Evolutionary conservation across 1,140 invertebrate species (phyloP).

Genomic region (Goniozus legneri): DNA sequence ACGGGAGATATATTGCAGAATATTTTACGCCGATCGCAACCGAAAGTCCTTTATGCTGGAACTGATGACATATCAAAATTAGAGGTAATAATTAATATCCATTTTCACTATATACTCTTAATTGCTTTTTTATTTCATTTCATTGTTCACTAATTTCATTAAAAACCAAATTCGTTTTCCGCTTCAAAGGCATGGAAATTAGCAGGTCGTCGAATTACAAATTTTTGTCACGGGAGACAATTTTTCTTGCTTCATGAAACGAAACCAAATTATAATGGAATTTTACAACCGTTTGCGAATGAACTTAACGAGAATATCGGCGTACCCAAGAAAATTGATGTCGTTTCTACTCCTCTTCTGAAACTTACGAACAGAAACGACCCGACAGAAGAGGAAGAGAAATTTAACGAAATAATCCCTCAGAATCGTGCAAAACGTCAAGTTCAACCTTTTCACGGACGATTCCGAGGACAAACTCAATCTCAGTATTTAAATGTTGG

Average conservation of each 20-base stretch:
- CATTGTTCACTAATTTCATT: conserved; percentile 2
- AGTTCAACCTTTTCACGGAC: conserved; percentile 22
- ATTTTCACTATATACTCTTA: not conserved
- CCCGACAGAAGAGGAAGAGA: conserved; percentile 23
- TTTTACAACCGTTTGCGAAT: conserved; percentile 29
- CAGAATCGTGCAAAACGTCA: conserved; percentile 21
- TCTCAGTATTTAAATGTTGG: conserved; percentile 74
- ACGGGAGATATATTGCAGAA: not conserved
- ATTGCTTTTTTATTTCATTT: not conserved
- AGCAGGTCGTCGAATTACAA: conserved; percentile 35
- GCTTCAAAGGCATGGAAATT: conserved; percentile 39
- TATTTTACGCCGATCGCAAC: not conserved
- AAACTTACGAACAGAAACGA: conserved; percentile 26
- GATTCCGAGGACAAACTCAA: conserved; percentile 71
- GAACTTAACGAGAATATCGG: conserved; percentile 34
- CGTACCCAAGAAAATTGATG: conserved; percentile 20
- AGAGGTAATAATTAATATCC: conserved; percentile 28
- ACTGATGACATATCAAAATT: conserved; percentile 27
- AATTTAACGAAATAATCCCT: conserved; percentile 13
- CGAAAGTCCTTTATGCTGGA: conserved; percentile 28
- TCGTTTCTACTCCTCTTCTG: conserved; percentile 22
- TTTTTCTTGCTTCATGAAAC: conserved; percentile 30
- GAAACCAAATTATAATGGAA: conserved; percentile 3
- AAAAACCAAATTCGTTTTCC: not conserved
- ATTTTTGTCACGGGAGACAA: conserved; percentile 36